Base-by-base conservation (phyloP, 2,888 invertebrate species). In the Lathronympha strigana region DNA sequence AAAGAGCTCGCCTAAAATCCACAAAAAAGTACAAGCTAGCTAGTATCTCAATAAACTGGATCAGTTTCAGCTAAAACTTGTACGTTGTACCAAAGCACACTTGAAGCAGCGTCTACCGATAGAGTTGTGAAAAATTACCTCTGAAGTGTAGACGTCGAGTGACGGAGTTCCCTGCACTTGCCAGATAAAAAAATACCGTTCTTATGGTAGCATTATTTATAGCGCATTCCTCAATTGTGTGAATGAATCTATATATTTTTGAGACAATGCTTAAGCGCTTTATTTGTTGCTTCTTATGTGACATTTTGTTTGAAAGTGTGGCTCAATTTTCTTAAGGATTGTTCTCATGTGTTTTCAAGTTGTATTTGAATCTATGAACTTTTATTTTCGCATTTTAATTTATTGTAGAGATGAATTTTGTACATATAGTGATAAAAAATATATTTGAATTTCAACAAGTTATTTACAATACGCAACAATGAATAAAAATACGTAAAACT, bases 81-180 rank as follows among this genome's bases (percentile, higher is more conserved):
- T 73, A 71, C 62, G 70, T 75, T 76, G 73, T 61, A 72, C 74
- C 70, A 72, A 67, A 72, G 61, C 63, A 71, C 69, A 71, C 69
- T 54, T 49, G 58, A 40, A 43, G 62, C 63, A 54, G 63, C 69
- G 71, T 69, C 61, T 71, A 73, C 73, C 75, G 75, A 74, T 73
- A 72, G 75, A 77, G 78, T 78, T 73, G 81, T 85, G 85, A 87
- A 87, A 88, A 86, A 88, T 87, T 81, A 77, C 83, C 76, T 72
- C 73, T 77, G 78, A 86, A 84, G 79, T n/a, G n/a, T 82, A 86
- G 84, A 86, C 84, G 81, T 86, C 79, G 76, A 80, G 78, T 73
- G 76, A 71, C 78, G 77, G 77, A 79, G 84, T 82, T 81, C 75
- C 74, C 76, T 72, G 69, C 73, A 76, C 72, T 77, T 74, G 70